A percentile compares a stretch with the other conserved stretches of the same genome.
Evolutionary conservation across 2,888 invertebrate species (phyloP).

Genomic region (Drosophila nr. perissopoda): DNA sequence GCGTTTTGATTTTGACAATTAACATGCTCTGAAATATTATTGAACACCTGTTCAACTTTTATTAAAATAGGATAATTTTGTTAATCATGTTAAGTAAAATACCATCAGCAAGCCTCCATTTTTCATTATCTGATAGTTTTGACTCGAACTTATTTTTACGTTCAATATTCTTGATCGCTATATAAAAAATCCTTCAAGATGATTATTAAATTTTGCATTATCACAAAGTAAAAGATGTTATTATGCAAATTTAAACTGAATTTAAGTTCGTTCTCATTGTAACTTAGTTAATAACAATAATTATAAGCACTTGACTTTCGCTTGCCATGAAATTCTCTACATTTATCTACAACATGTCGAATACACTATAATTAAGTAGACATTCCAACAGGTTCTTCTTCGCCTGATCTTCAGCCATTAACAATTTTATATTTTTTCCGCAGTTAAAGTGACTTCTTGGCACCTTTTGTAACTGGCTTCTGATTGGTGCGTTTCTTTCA

Average conservation of each 20-base stretch:
- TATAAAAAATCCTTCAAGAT: background rate
- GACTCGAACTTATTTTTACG: background rate
- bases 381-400: constrained; percentile 13
- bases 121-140: background rate
- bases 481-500: constrained; percentile 41
- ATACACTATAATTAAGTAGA: constrained; percentile 13
- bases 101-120: background rate
- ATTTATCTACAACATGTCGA: background rate
- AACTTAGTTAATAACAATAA: background rate
- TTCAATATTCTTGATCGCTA: background rate
- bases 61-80: background rate
- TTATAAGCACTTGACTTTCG: background rate
- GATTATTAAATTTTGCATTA: background rate
- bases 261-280: background rate
- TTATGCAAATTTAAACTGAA: background rate
- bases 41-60: background rate
- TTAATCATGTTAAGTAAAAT: background rate
- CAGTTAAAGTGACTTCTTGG: background rate
- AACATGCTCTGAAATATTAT: no score
- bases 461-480: constrained; percentile 29
- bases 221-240: background rate
- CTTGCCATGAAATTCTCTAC: background rate
- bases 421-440: constrained; percentile 1
- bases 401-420: background rate
- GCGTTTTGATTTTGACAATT: background rate